Conservation (phyloP, 1,140 invertebrate species). For the Caenorhabditis latens region DNA sequence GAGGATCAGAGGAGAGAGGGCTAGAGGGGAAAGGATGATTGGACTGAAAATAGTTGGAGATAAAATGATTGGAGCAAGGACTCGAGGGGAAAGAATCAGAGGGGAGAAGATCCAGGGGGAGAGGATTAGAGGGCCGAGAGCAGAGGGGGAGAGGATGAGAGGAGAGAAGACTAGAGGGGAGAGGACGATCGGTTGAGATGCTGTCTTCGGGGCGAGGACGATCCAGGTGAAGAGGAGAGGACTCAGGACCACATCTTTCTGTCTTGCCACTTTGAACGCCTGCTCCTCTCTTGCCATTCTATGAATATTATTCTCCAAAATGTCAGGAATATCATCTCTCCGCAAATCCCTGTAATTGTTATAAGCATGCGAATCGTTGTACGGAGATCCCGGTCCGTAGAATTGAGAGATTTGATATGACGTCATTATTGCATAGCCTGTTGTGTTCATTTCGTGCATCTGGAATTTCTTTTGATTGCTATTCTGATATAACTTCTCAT, state of each 20-base stretch:
- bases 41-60: constrained; percentile 51
- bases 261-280: constrained; percentile 6
- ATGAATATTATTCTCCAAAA: constrained; percentile 27
- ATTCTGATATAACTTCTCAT: neutral
- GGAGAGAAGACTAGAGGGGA: constrained; percentile 73
- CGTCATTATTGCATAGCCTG: constrained; percentile 65
- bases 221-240: constrained; percentile 63
- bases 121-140: constrained; percentile 64
- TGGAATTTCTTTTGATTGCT: constrained; percentile 11
- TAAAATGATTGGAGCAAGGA: constrained; percentile 57
- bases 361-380: constrained; percentile 62
- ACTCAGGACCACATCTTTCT: constrained; percentile 67
- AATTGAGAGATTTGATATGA: constrained; percentile 63
- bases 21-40: constrained; percentile 56
- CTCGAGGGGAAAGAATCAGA: constrained; percentile 60
- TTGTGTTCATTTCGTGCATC: constrained; percentile 68
- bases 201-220: neutral
- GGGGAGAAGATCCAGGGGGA: constrained; percentile 64
- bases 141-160: constrained; percentile 70
- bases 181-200: constrained; percentile 67
- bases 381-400: constrained; percentile 69
- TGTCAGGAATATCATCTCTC: constrained; percentile 13
- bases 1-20: constrained; percentile 41
- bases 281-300: constrained; percentile 5
- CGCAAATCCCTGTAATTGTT: neutral